phyloP scores from a whole-genome alignment of 2,797 vertebrate species.

The Champsocephalus gunnari region DNA sequence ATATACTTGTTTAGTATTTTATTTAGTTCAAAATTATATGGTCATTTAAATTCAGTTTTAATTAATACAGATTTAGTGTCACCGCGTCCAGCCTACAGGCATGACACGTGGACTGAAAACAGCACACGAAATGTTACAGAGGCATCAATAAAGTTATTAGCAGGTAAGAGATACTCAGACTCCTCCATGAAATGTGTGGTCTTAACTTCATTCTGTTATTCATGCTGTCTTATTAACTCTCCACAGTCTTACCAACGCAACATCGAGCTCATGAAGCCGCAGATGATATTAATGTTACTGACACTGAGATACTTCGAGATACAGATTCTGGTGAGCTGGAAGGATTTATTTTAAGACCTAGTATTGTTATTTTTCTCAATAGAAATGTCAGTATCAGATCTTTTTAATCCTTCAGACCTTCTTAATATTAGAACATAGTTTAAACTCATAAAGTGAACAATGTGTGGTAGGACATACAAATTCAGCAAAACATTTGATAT shows the following conservation, averaged over 20 bases:
- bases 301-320: background rate
- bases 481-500: background rate
- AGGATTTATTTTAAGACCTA: background rate
- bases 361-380: background rate
- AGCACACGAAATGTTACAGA: constrained; percentile 6
- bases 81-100: constrained; percentile 21
- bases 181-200: background rate
- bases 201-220: background rate
- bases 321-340: constrained; percentile 31
- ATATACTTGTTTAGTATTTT: background rate
- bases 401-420: background rate
- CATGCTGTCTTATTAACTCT: background rate
- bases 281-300: background rate
- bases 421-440: background rate
- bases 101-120: constrained; percentile 20
- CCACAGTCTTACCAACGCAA: constrained; percentile 32
- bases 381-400: background rate
- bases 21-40: background rate
- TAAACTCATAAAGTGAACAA: background rate
- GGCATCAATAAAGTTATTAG: background rate
- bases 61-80: constrained; percentile 36
- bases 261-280: constrained; percentile 5
- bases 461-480: background rate
- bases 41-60: background rate
- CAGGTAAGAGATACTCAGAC: constrained; percentile 31